These are phyloP conservation scores for Camponotus floridanus DNA, from an alignment of 1,140 invertebrate genomes.

Conservation along the genomic window DNA sequence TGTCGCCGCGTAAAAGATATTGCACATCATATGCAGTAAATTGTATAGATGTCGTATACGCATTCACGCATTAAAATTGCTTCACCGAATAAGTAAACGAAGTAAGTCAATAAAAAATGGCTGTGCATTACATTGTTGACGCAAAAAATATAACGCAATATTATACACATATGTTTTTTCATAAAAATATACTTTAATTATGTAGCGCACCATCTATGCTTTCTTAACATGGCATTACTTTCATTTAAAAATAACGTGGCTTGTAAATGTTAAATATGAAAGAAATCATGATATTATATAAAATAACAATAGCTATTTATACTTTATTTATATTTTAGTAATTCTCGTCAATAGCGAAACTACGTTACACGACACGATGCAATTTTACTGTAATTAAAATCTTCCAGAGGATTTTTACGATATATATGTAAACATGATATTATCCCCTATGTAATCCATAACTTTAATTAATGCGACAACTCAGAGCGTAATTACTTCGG, in stretches of 20 bases:
- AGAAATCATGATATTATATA: constrained; percentile 33
- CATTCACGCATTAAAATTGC: constrained; percentile 10
- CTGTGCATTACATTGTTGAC: not conserved
- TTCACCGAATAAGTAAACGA: not conserved
- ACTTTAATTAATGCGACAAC: constrained; percentile 55
- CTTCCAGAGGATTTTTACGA: constrained; percentile 47
- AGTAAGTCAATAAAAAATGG: not conserved
- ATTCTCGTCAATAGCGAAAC: constrained; percentile 20
- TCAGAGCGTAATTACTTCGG: constrained; percentile 38
- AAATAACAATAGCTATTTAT: constrained; percentile 17
- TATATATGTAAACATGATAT: constrained; percentile 49
- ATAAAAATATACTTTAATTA: constrained; percentile 13
- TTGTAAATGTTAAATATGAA: constrained; percentile 33
- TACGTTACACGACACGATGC: constrained; percentile 8
- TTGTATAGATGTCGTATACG: not conserved
- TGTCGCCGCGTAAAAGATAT: not conserved
- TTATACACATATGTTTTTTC: not conserved
- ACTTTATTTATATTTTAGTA: constrained; percentile 3
- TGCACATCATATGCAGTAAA: not conserved
- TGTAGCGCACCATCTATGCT: too few species aligned
- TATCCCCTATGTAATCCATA: constrained; percentile 40
- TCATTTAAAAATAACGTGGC: not conserved
- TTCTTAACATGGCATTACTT: not conserved
- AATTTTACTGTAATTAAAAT: constrained; percentile 59
- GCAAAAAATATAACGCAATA: constrained; percentile 4